These are phyloP conservation scores for Lasioglossum albipes DNA, from an alignment of 1,140 invertebrate genomes.

Conservation along the genomic window DNA sequence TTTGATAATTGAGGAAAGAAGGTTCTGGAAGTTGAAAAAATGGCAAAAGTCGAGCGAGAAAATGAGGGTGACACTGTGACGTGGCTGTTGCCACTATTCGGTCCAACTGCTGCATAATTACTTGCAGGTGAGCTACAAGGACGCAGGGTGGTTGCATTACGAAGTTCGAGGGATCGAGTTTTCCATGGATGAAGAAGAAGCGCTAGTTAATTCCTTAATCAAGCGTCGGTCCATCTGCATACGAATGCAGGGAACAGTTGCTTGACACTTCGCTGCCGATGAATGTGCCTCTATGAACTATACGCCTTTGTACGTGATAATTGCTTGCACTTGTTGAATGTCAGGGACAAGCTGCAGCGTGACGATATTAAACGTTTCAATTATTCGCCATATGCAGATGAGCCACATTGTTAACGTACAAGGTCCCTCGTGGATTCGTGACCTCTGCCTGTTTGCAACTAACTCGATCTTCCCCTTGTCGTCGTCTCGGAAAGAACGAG, in stretches of 20 bases:
- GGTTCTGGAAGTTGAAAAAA: no score
- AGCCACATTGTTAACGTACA: not conserved
- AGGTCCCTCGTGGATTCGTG: not conserved
- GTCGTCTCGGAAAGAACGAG: not conserved
- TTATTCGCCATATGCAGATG: slow-evolving; percentile 2
- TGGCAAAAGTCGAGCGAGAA: no score
- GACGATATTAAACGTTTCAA: slow-evolving; percentile 1
- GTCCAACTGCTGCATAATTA: no score
- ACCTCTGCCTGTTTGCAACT: not conserved
- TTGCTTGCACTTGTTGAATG: slow-evolving; percentile 35
- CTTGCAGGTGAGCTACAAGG: no score
- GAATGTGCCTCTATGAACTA: slow-evolving; percentile 5
- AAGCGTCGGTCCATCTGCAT: slow-evolving; percentile 56
- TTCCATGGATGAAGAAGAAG: slow-evolving; percentile 22
- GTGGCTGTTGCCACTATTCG: no score
- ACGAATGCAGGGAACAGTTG: slow-evolving; percentile 39
- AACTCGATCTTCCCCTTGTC: not conserved
- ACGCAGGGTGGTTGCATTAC: no score
- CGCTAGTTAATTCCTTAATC: slow-evolving; percentile 55
- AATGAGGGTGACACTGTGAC: no score
- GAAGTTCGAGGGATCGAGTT: no score
- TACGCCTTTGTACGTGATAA: slow-evolving; percentile 23
- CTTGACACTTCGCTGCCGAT: slow-evolving; percentile 13
- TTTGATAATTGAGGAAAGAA: no score
- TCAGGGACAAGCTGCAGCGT: not conserved